These are phyloP conservation scores for Hydrotaea cyrtoneurina DNA, from an alignment of 2,888 invertebrate species.

Conservation along the genomic window DNA sequence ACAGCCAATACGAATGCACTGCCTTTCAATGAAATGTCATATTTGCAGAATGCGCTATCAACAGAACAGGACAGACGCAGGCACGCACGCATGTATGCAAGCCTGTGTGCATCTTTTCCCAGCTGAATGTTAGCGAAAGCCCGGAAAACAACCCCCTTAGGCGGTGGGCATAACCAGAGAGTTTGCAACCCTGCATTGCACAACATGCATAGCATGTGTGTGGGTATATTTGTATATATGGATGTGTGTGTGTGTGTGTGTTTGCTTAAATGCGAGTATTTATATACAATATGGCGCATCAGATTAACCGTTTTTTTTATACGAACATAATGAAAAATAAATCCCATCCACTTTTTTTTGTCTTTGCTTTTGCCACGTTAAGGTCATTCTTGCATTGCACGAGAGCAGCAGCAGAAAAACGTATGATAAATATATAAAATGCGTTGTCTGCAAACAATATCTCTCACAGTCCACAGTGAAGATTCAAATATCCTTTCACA, in stretches of 20 bases:
- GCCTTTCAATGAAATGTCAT: conserved; percentile 59
- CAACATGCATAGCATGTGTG: conserved; percentile 52
- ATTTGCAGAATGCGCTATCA: conserved; percentile 45
- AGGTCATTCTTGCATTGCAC: conserved; percentile 56
- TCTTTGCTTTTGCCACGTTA: conserved; percentile 16
- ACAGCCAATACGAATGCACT: conserved; percentile 9
- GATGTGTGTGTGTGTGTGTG: conserved; percentile 21
- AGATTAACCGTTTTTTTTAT: conserved; percentile 50
- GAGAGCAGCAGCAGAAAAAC: background rate
- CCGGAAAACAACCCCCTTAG: conserved; percentile 52
- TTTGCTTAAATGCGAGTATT: conserved; percentile 11
- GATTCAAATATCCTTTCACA: too few species aligned
- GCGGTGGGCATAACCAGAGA: background rate
- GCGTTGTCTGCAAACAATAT: conserved; percentile 50
- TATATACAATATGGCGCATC: conserved; percentile 74
- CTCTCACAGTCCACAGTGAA: background rate
- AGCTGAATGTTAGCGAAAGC: conserved; percentile 45
- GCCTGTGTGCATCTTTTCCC: background rate
- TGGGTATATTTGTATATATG: conserved; percentile 46
- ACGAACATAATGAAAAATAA: conserved; percentile 47
- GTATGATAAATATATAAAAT: conserved; percentile 36
- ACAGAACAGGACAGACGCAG: conserved; percentile 33
- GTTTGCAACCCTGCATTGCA: conserved; percentile 62
- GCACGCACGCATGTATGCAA: background rate
- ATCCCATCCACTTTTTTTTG: conserved; percentile 16